Base-by-base conservation (phyloP, 2,888 invertebrate species). In the Polymixis flavicincta region DNA sequence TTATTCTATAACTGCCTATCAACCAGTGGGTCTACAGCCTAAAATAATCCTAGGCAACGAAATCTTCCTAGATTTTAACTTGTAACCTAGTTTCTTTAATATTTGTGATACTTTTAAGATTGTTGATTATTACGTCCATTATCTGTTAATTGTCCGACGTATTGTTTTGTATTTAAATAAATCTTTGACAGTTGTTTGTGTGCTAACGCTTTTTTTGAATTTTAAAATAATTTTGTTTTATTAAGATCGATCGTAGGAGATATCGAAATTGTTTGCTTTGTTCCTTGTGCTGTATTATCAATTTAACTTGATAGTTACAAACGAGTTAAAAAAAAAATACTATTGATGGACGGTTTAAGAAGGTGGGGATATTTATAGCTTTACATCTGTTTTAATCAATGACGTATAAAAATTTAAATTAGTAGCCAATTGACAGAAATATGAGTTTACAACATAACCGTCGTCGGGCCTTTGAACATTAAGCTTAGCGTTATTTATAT, bases 1-100 rank as follows among this genome's bases (percentile, higher is more conserved):
- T 89, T 78, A 86, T 88, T 91, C 91, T 93, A 92, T 93, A 90
- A 93, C 92, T 91, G 91, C 92, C 91, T 90, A 91, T 86, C 89
- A 89, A 89, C 87, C 91, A 90, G 93, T 92, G 92, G 93, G 93
- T 92, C 92, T 65, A 52, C 37, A 74, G 65, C 72, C 77, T 76
- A 81, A 82, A 86, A 81, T 87, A 83, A 78, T 79, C 66, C 74
- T 80, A 87, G 76, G n/a, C 57, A 66, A 19, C 11, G 2, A 32
- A 55, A 32, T 76, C 11, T 67, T 74, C 60, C 76, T 86, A 86
- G 83, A 78, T 28, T n/a, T 71, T 55, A 7, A 32, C 32, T 70
- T 74, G 60, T 81, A 80, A 84, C 83, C 87, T 85, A 79, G 48
- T 76, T 85, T 68, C 0, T 63, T 48, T 71, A 25, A 25, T 17